A percentile compares a stretch with the other conserved stretches of the same genome.
Conservation (phyloP, 2,888 invertebrate genomes). For the Perdita meconis region DNA sequence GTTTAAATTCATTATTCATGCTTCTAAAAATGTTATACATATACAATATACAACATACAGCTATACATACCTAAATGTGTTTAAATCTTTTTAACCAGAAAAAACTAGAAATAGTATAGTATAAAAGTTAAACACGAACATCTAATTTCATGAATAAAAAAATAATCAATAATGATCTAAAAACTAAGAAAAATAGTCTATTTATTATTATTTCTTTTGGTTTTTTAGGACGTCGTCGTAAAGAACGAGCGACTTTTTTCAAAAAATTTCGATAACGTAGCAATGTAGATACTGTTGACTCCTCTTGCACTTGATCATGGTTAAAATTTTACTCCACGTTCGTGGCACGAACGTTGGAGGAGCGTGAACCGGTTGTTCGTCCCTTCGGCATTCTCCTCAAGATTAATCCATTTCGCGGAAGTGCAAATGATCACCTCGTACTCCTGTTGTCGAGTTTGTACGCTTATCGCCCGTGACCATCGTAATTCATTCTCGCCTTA, state of each 20-base stretch:
- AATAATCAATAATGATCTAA: too few relatives aligned
- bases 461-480: slow-evolving; percentile 42
- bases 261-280: slow-evolving; percentile 5
- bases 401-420: slow-evolving; percentile 73
- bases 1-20: too few relatives aligned
- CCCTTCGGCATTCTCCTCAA: slow-evolving; percentile 60
- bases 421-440: slow-evolving; percentile 67
- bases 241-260: not conserved
- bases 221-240: not conserved
- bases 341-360: slow-evolving; percentile 39
- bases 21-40: too few relatives aligned
- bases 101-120: too few relatives aligned
- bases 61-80: too few relatives aligned
- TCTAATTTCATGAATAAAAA: too few relatives aligned
- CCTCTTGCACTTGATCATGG: slow-evolving; percentile 20
- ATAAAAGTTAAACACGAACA: too few relatives aligned
- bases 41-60: too few relatives aligned
- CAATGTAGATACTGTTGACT: not conserved
- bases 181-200: too few relatives aligned
- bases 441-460: slow-evolving; percentile 39
- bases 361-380: slow-evolving; percentile 65
- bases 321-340: slow-evolving; percentile 24
- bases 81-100: too few relatives aligned
- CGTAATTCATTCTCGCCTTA: slow-evolving; percentile 34
- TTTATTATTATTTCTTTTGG: too few relatives aligned